Evolutionary conservation across 2,797 vertebrate genomes (phyloP).

Genomic region (Mormyrops attenuatus): DNA sequence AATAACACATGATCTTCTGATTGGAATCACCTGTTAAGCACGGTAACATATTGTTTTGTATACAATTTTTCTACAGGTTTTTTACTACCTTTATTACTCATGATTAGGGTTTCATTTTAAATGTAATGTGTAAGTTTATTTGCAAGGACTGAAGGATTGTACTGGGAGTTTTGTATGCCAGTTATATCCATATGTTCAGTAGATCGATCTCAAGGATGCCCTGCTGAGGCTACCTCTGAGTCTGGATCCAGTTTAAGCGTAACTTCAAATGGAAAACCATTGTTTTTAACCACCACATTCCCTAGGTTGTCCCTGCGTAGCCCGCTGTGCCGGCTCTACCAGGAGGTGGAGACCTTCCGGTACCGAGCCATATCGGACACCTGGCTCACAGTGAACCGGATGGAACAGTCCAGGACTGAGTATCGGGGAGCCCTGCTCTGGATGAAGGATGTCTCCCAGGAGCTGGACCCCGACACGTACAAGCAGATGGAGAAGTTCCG

Average conservation of each 20-base stretch:
- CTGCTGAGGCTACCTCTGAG: neutral
- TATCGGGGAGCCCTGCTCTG: slow-evolving; percentile 93
- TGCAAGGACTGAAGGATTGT: neutral
- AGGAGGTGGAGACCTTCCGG: slow-evolving; percentile 96
- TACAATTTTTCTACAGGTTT: neutral
- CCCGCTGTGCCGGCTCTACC: slow-evolving; percentile 85
- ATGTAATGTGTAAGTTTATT: neutral
- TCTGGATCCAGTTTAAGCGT: neutral
- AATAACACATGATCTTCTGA: neutral
- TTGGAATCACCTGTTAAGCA: neutral
- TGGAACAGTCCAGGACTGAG: slow-evolving; percentile 92
- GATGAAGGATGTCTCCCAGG: slow-evolving; percentile 99
- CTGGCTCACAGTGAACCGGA: slow-evolving; percentile 92
- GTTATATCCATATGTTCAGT: neutral
- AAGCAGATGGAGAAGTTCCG: slow-evolving; percentile 99
- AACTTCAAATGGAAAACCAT: neutral
- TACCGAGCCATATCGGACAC: slow-evolving; percentile 95
- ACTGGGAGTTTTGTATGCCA: neutral
- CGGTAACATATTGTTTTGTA: neutral
- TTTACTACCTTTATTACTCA: neutral
- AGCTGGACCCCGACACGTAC: slow-evolving; percentile 90
- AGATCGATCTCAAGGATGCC: neutral
- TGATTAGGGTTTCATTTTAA: slow-evolving; percentile 5
- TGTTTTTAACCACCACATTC: neutral
- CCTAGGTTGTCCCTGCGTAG: slow-evolving; percentile 75